Conservation (phyloP, 2,888 invertebrate genomes). For the Orgyia antiqua region DNA sequence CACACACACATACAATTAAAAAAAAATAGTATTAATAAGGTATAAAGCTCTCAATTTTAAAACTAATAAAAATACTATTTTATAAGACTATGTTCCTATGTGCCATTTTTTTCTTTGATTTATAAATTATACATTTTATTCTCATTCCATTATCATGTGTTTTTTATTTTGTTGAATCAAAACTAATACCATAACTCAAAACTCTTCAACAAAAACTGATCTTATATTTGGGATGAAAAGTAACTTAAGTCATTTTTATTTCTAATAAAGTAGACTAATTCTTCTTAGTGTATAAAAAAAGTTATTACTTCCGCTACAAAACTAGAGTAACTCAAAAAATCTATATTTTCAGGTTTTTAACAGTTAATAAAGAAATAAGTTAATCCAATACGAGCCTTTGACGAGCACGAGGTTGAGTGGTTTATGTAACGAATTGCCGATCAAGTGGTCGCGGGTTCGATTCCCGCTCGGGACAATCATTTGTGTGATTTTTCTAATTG, state of each 20-base stretch:
- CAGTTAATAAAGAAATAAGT: constrained; percentile 5
- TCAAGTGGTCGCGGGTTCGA: too few species aligned
- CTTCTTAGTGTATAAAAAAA: constrained; percentile 6
- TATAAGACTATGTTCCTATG: not conserved
- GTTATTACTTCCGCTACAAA: constrained; percentile 6
- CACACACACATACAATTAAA: too few species aligned
- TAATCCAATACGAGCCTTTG: constrained; percentile 4
- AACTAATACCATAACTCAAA: constrained; percentile 3
- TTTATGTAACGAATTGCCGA: too few species aligned
- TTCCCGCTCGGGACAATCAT: too few species aligned
- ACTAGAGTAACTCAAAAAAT: constrained; percentile 7
- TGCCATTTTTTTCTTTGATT: not conserved
- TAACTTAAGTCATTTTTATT: constrained; percentile 6
- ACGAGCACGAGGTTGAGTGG: too few species aligned
- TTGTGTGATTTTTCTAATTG: too few species aligned
- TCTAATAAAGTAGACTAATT: constrained; percentile 7
- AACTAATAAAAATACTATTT: not conserved
- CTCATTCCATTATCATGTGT: not conserved
- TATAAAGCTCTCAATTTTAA: constrained; percentile 1
- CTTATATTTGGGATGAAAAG: constrained; percentile 7
- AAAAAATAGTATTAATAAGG: not conserved
- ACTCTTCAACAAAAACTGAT: constrained; percentile 3
- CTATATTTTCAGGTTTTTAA: constrained; percentile 4
- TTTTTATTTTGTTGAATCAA: not conserved
- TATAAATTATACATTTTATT: not conserved